Conservation (phyloP, 2,797 vertebrate species). For the Meriones psammophilus region DNA sequence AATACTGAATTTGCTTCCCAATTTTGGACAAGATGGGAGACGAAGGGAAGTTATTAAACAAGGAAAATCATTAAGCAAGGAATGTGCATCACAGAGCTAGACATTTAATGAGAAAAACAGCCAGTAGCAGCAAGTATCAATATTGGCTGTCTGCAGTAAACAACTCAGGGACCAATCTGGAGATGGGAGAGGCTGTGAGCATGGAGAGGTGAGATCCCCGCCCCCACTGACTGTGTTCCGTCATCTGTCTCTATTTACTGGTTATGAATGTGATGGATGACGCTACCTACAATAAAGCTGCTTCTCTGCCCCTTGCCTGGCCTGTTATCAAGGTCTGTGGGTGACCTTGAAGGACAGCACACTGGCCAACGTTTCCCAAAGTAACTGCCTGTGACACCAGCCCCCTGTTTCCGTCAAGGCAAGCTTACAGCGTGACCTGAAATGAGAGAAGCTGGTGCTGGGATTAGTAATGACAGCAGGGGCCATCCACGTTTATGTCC, state of each 20-base stretch:
- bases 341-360: conserved; percentile 84
- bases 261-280: conserved; percentile 45
- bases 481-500: neutral
- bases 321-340: neutral
- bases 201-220: neutral
- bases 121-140: neutral
- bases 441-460: neutral
- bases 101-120: conserved; percentile 66
- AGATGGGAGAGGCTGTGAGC: neutral
- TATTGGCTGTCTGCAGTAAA: conserved; percentile 64
- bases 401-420: conserved; percentile 51
- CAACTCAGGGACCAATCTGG: conserved; percentile 38
- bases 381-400: conserved; percentile 55
- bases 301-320: conserved; percentile 15
- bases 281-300: conserved; percentile 1
- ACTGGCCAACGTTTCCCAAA: conserved; percentile 76
- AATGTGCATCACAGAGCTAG: conserved; percentile 45
- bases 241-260: conserved; percentile 78
- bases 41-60: conserved; percentile 66
- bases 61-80: conserved; percentile 55
- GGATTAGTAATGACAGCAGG: conserved; percentile 55
- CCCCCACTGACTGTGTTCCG: neutral
- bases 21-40: conserved; percentile 32
- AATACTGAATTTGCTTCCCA: conserved; percentile 31
- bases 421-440: conserved; percentile 29